Evolutionary conservation across 1,140 invertebrate genomes (phyloP), one percentile per base, ranked within the genome.

Genomic region (Caerostris darwini): DNA sequence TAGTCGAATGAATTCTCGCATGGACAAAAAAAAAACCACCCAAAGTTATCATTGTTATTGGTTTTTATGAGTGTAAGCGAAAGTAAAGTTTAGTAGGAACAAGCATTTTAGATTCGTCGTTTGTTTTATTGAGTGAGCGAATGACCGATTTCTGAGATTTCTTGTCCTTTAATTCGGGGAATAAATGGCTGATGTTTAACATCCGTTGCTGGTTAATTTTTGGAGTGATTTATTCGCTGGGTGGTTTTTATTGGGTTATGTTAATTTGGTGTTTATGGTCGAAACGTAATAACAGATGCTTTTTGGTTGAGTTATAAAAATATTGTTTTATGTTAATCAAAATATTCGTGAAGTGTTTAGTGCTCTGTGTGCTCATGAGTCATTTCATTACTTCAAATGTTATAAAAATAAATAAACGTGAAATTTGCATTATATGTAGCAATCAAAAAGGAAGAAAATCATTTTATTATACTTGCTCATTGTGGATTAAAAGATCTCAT

Each of bases 11-110:
- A 14, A 7, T 85, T 58, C 19, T 85, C n/a, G 82, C 82, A 85
- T 58, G 54, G 57, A 54, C 56, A 54, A 57, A 67, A 77, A 85
- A 57, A 54, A 85, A 85, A 85, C n/a, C 56, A 85, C 56, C 82
- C 57, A 85, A 85, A 85, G 17, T n/a, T 85, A 85, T 85, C 82
- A 85, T 85, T 85, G 82, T 85, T 85, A 85, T 85, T 85, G 82
- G 82, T 85, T 85, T 85, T 85, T 85, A 85, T 58, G 82, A 85
- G 82, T 7, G 17, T 57, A 85, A 85, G 17, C 82, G 82, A 85
- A 19, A 58, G 54, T 57, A 85, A 58, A 77, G 50, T 53, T 34
- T 77, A 12, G 71, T 53, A 34, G 71, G 34, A 34, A 77, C 8
- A 34, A 10, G 19, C 34, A 77, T 77, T 77, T 34, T 50, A 34